A percentile compares a stretch with the other conserved stretches of the same genome.
phyloP scores from a whole-genome alignment of 2,113 vertebrate species.

The Microcebus lehilahytsara region DNA sequence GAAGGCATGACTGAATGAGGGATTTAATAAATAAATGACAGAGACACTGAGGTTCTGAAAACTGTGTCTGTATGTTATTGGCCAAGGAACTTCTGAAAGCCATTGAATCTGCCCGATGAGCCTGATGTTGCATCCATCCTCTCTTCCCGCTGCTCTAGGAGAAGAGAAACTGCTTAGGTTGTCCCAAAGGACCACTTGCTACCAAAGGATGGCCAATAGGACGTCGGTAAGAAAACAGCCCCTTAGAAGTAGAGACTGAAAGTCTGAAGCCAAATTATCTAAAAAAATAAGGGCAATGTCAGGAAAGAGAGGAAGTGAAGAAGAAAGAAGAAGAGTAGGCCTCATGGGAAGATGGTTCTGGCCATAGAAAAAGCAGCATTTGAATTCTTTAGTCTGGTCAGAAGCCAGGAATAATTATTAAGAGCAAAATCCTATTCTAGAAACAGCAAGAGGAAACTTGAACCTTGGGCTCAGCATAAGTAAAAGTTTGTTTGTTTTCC shows the following conservation, averaged over 20 bases:
- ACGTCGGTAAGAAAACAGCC: not conserved
- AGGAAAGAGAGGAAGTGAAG: conserved; percentile 44
- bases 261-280: conserved; percentile 12
- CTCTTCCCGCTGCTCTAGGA: no score
- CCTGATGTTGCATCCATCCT: no score
- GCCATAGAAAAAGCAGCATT: not conserved
- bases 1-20: not conserved
- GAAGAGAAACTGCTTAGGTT: not conserved
- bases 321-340: conserved; percentile 48
- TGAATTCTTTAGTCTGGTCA: conserved; percentile 40
- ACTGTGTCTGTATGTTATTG: not conserved
- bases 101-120: not conserved
- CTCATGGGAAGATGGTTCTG: not conserved
- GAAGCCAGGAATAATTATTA: conserved; percentile 55
- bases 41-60: not conserved
- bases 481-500: conserved; percentile 68
- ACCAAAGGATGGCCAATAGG: not conserved
- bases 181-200: not conserved
- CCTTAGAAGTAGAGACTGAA: not conserved
- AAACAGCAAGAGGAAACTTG: conserved; percentile 44
- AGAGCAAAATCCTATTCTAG: conserved; percentile 15
- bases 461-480: conserved; percentile 15
- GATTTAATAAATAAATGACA: not conserved
- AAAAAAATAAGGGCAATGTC: conserved; percentile 4
- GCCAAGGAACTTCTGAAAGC: not conserved